phyloP scores from a whole-genome alignment of 2,888 invertebrate genomes.

The Drosophila formosana region DNA sequence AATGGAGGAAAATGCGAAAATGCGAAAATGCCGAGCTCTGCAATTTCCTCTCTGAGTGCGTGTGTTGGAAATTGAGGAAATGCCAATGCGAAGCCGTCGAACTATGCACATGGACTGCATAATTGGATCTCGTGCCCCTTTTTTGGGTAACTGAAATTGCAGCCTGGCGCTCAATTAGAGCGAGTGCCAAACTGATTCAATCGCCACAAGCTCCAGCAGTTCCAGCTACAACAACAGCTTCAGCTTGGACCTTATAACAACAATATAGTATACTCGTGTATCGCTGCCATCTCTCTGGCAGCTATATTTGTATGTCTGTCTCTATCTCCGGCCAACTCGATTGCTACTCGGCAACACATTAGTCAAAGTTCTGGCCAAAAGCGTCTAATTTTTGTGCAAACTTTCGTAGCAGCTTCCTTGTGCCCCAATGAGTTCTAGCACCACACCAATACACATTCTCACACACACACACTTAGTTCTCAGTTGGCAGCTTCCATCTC shows the following conservation, averaged over 20 bases:
- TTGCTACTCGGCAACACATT: neutral
- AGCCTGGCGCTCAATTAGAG: constrained; percentile 66
- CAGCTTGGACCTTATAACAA: constrained; percentile 3
- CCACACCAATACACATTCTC: constrained; percentile 4
- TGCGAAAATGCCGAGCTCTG: constrained; percentile 56
- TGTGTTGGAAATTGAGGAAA: constrained; percentile 54
- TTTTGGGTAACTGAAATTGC: constrained; percentile 19
- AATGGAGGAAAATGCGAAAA: constrained; percentile 14
- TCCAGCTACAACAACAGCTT: neutral
- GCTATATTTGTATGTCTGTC: too few relatives aligned
- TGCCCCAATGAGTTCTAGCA: constrained; percentile 39
- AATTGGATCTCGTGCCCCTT: constrained; percentile 55
- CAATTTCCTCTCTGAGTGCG: constrained; percentile 34
- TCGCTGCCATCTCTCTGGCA: neutral
- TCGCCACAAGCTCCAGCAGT: constrained; percentile 21
- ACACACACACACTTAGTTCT: constrained; percentile 16
- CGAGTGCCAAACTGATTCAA: constrained; percentile 59
- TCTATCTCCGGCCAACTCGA: constrained; percentile 6
- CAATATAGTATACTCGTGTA: constrained; percentile 9
- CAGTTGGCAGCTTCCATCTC: constrained; percentile 25
- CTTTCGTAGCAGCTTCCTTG: constrained; percentile 37
- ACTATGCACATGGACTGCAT: constrained; percentile 64
- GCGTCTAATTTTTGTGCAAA: constrained; percentile 64
- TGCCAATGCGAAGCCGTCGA: constrained; percentile 36
- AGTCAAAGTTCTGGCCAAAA: constrained; percentile 28